Conservation (phyloP, 2,113 vertebrate genomes). For the Crotalus viridis region DNA sequence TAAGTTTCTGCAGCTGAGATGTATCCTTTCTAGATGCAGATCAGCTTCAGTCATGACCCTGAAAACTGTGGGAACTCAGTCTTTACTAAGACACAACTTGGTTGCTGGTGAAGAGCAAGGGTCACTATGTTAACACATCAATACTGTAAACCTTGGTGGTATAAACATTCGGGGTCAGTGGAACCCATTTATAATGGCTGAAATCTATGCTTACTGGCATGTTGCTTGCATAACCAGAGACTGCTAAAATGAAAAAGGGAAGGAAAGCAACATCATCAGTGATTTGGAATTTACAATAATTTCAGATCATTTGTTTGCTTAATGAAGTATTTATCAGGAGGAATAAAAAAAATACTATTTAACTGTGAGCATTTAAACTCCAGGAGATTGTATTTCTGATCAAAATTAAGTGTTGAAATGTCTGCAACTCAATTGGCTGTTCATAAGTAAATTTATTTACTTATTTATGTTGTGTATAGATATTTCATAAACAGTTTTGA, state of each 20-base stretch:
- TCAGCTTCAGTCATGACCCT: neutral
- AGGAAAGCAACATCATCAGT: neutral
- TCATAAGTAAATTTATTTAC: neutral
- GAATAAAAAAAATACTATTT: neutral
- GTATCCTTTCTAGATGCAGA: conserved; percentile 37
- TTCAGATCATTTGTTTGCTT: neutral
- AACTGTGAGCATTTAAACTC: neutral
- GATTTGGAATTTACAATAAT: neutral
- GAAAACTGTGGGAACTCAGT: neutral
- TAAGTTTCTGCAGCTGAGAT: conserved; percentile 42
- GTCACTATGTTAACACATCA: neutral
- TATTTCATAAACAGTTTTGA: neutral
- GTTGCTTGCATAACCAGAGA: neutral
- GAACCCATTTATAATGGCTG: neutral
- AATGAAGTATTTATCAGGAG: neutral
- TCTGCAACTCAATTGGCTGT: neutral
- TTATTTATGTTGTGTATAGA: neutral
- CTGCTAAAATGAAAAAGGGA: neutral
- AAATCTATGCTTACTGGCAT: neutral
- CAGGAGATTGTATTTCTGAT: neutral
- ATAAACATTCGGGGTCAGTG: neutral
- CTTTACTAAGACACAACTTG: neutral
- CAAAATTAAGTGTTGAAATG: neutral
- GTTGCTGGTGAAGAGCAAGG: neutral
- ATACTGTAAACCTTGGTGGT: neutral